Evolutionary conservation across 2,888 invertebrate genomes (phyloP).

Genomic region (Athripsodes cinereus): DNA sequence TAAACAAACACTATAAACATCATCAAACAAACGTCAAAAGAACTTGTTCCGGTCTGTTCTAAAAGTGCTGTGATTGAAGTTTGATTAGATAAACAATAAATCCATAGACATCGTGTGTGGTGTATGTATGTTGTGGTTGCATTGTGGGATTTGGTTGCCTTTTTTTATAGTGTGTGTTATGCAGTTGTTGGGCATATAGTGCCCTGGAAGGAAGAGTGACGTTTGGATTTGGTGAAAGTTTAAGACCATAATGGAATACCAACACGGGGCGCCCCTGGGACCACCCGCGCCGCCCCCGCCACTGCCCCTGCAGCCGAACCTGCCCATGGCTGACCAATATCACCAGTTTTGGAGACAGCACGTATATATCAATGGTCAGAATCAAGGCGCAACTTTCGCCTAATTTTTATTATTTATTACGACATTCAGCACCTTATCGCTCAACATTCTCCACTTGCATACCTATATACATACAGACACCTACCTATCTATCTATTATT

Average conservation of each 20-base stretch:
- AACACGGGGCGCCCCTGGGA: conserved; percentile 47
- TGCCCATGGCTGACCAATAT: conserved; percentile 62
- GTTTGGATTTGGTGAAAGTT: background rate
- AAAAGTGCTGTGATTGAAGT: background rate
- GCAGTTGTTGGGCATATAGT: background rate
- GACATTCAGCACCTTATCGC: no score
- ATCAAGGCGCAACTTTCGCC: conserved; percentile 9
- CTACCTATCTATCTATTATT: no score
- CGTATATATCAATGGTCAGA: conserved; percentile 69
- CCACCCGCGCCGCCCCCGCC: conserved; percentile 60
- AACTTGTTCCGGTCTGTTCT: background rate
- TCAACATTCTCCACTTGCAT: background rate
- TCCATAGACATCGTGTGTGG: background rate
- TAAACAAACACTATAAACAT: background rate
- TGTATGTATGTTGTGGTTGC: background rate
- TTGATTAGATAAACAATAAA: no score
- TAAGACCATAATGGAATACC: conserved; percentile 42
- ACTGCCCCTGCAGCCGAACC: conserved; percentile 56
- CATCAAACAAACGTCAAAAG: conserved; percentile 1
- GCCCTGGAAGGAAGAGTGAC: conserved; percentile 3
- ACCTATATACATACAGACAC: background rate
- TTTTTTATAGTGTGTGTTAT: background rate
- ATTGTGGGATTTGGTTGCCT: background rate
- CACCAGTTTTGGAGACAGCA: conserved; percentile 78
- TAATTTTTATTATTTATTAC: conserved; percentile 5